Evolutionary conservation across 2,113 vertebrate species (phyloP).

Genomic region (Pyrgilauda ruficollis): DNA sequence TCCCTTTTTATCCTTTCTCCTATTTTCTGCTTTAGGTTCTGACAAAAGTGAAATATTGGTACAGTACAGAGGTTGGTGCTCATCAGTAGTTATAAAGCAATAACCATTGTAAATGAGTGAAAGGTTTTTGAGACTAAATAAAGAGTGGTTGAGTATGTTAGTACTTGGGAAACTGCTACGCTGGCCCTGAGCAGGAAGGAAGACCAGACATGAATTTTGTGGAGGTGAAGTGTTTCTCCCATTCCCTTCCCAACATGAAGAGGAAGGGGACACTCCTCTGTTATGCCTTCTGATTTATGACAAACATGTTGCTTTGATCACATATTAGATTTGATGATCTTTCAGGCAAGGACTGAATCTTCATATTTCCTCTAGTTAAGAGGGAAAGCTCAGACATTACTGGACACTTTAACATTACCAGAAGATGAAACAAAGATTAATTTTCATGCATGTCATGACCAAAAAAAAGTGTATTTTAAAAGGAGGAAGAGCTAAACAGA

Average conservation of each 20-base stretch:
- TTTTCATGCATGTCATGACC: not conserved
- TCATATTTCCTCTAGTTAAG: not conserved
- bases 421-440: not conserved
- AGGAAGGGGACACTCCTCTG: not conserved
- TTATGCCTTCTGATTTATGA: not conserved
- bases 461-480: not conserved
- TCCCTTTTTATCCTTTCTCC: not conserved
- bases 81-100: not conserved
- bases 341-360: not conserved
- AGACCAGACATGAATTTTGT: not conserved
- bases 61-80: not conserved
- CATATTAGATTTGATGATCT: not conserved
- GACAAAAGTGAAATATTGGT: not conserved
- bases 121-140: not conserved
- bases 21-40: not conserved
- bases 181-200: not conserved
- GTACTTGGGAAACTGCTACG: not conserved
- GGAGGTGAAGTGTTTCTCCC: not conserved
- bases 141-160: not conserved
- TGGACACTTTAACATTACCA: not conserved
- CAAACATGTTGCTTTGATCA: not conserved
- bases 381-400: not conserved
- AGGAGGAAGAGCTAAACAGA: not conserved
- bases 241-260: not conserved
- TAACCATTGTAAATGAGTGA: not conserved